These are phyloP conservation scores for Hormaphis cornu DNA, from an alignment of 1,140 invertebrate genomes.

Conservation along the genomic window DNA sequence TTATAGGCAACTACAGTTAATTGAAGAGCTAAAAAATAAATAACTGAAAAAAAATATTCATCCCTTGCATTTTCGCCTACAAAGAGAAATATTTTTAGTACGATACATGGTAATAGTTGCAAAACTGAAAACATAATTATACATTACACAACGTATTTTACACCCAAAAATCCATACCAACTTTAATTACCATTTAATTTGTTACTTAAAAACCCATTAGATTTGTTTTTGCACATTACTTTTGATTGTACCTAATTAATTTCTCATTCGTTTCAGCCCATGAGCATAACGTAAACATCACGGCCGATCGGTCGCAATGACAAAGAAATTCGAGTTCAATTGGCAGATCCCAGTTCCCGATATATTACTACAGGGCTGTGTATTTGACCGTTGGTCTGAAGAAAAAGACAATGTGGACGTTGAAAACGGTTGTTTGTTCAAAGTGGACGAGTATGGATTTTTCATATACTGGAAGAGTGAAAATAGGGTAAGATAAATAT, in stretches of 20 bases:
- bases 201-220: conserved; percentile 21
- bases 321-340: conserved; percentile 97
- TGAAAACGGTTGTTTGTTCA: conserved; percentile 81
- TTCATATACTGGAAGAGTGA: conserved; percentile 99
- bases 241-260: background rate
- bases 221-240: background rate
- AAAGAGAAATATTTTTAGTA: too few relatives aligned
- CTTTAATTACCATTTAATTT: conserved; percentile 1
- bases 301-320: conserved; percentile 53
- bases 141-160: background rate
- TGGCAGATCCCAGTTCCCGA: conserved; percentile 92
- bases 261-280: conserved; percentile 1
- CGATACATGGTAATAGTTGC: too few relatives aligned
- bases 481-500: conserved; percentile 61
- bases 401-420: conserved; percentile 83
- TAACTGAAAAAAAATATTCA: too few relatives aligned
- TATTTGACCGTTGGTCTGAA: conserved; percentile 95
- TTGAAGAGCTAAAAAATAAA: too few relatives aligned
- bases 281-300: conserved; percentile 20
- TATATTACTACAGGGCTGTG: conserved; percentile 66
- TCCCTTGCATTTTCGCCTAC: background rate
- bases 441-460: conserved; percentile 97
- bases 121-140: background rate
- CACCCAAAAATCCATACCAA: background rate
- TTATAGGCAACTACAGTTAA: too few relatives aligned